A percentile compares a stretch with the other conserved stretches of the same genome.
phyloP scores from a whole-genome alignment of 1,140 invertebrate genomes.

The Anastrepha obliqua region DNA sequence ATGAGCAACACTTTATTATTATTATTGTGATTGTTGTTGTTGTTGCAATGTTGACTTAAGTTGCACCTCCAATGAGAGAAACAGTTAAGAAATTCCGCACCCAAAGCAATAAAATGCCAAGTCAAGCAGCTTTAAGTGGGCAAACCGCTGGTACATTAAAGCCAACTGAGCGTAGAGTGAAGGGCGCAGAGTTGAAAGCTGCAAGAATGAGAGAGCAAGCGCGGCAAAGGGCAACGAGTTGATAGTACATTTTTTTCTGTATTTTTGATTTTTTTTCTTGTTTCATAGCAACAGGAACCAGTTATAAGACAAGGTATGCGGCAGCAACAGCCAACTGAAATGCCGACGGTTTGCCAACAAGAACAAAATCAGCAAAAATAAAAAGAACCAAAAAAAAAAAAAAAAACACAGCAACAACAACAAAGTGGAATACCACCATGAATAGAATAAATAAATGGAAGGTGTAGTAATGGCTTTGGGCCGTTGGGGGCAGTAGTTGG shows the following conservation, averaged over 20 bases:
- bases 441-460: conserved; percentile 15
- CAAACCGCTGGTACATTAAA: conserved; percentile 44
- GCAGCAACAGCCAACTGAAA: conserved; percentile 37
- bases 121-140: conserved; percentile 18
- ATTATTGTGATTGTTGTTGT: conserved; percentile 5
- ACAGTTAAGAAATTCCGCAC: conserved; percentile 43
- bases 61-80: conserved; percentile 19
- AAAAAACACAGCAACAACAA: background rate
- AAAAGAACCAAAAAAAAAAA: background rate
- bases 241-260: background rate
- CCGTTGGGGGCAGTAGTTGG: background rate
- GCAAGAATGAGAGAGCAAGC: background rate
- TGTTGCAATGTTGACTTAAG: background rate
- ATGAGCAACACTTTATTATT: conserved; percentile 21
- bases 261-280: background rate
- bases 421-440: background rate
- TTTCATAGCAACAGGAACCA: conserved; percentile 6
- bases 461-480: background rate
- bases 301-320: conserved; percentile 29
- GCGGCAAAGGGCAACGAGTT: background rate
- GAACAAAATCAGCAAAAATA: background rate
- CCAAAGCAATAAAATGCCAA: conserved; percentile 29
- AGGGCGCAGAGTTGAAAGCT: too few species aligned
- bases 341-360: conserved; percentile 10
- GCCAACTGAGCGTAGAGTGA: background rate